Conservation (phyloP, 2,113 vertebrate genomes). For the Strix aluco region DNA sequence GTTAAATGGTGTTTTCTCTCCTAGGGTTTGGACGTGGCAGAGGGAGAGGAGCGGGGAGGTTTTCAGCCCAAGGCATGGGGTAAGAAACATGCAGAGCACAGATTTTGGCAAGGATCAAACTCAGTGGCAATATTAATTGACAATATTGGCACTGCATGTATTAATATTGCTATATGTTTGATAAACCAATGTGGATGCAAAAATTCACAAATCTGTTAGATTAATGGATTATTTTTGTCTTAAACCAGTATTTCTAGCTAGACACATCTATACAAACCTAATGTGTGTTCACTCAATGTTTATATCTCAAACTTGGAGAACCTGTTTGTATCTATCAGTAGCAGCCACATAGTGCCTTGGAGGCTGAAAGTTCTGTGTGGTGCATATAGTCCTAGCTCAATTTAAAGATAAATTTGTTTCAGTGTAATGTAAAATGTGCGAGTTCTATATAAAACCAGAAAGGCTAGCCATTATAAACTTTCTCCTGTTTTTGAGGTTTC, state of each 20-base stretch:
- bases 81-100: constrained; percentile 72
- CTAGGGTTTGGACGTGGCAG: constrained; percentile 86
- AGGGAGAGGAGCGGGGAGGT: constrained; percentile 89
- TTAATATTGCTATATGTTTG: neutral
- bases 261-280: neutral
- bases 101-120: constrained; percentile 2
- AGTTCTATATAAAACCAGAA: neutral
- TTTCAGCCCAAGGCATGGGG: constrained; percentile 95
- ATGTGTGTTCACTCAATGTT: neutral
- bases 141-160: neutral
- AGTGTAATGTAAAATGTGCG: neutral
- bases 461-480: neutral
- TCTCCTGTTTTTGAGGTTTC: neutral
- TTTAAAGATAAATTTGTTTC: neutral
- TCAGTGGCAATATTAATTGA: neutral
- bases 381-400: neutral
- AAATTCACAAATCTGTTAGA: neutral
- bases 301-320: neutral
- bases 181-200: neutral
- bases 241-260: neutral
- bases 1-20: constrained; percentile 65
- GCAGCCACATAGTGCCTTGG: neutral
- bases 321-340: neutral
- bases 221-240: neutral
- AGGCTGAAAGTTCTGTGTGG: neutral